Percentiles rank a stretch among this genome's conserved stretches.
Evolutionary conservation across 2,113 vertebrate genomes (phyloP).

Genomic region (Murina feae): DNA sequence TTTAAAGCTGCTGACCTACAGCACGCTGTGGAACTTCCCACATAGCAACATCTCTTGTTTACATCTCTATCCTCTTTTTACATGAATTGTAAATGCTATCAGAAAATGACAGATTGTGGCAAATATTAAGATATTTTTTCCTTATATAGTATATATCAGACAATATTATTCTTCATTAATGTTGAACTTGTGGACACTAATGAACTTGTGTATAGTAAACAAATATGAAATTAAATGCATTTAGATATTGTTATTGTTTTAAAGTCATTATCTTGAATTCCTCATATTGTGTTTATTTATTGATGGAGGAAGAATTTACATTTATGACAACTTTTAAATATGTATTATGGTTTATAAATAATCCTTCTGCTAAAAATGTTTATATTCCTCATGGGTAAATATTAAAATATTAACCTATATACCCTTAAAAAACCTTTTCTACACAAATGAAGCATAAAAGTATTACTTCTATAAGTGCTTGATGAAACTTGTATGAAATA

Average conservation of each 20-base stretch:
- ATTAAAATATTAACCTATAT: slow-evolving; percentile 60
- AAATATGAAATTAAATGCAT: background rate
- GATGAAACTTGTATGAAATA: slow-evolving; percentile 62
- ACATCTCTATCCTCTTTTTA: background rate
- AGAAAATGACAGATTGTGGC: background rate
- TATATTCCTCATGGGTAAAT: slow-evolving; percentile 61
- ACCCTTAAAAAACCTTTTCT: slow-evolving; percentile 67
- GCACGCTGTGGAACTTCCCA: slow-evolving; percentile 38
- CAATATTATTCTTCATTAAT: background rate
- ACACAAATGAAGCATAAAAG: slow-evolving; percentile 73
- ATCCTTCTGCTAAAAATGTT: slow-evolving; percentile 54
- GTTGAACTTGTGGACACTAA: background rate
- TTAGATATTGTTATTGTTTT: slow-evolving; percentile 17
- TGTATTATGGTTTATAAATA: slow-evolving; percentile 51
- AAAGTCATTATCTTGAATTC: slow-evolving; percentile 8
- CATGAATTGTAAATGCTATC: background rate
- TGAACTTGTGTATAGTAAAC: background rate
- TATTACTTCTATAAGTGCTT: slow-evolving; percentile 62
- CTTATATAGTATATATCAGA: background rate
- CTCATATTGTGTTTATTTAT: background rate
- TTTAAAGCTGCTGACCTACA: slow-evolving; percentile 44
- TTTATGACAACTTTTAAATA: slow-evolving; percentile 56
- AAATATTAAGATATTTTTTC: background rate
- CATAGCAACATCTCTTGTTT: background rate
- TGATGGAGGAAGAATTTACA: background rate